phyloP scores from a whole-genome alignment of 2,797 vertebrate genomes.

The Peromyscus eremicus region DNA sequence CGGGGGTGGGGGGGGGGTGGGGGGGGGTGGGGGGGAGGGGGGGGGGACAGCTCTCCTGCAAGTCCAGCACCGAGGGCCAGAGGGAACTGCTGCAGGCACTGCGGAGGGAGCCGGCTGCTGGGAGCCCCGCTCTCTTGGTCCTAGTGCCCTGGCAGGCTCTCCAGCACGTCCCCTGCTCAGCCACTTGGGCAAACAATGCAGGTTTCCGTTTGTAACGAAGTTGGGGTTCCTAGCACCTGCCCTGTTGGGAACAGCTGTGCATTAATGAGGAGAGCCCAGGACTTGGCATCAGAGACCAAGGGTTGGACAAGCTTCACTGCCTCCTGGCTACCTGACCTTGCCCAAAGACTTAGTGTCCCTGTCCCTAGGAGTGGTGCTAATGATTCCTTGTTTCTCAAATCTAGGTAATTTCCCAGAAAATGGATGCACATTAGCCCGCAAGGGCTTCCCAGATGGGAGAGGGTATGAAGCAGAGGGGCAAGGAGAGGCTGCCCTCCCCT shows the following conservation, averaged over 20 bases:
- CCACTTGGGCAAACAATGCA: not conserved
- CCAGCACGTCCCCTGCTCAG: not conserved
- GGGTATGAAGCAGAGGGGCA: not conserved
- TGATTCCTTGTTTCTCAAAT: not conserved
- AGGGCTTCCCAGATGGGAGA: not conserved
- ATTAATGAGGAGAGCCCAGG: not conserved
- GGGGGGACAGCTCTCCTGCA: constrained; percentile 11
- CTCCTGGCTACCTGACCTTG: constrained; percentile 64
- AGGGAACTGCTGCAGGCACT: constrained; percentile 45
- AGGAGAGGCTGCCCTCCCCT: not conserved
- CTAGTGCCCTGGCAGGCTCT: constrained; percentile 57
- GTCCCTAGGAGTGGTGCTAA: not conserved
- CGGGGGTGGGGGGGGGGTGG: not conserved
- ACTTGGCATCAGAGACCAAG: not conserved
- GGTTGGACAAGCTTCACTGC: not conserved
- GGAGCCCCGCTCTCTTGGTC: constrained; percentile 60
- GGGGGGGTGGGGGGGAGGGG: not conserved
- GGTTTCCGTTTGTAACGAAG: constrained; percentile 13
- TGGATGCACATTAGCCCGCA: not conserved
- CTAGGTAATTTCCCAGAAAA: constrained; percentile 25
- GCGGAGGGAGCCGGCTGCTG: constrained; percentile 34
- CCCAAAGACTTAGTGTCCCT: not conserved
- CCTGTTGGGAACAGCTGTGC: not conserved
- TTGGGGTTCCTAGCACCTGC: constrained; percentile 36
- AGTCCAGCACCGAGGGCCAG: not conserved